Evolutionary conservation across 2,888 invertebrate genomes (phyloP).

Genomic region (Lamellibrachia columna): DNA sequence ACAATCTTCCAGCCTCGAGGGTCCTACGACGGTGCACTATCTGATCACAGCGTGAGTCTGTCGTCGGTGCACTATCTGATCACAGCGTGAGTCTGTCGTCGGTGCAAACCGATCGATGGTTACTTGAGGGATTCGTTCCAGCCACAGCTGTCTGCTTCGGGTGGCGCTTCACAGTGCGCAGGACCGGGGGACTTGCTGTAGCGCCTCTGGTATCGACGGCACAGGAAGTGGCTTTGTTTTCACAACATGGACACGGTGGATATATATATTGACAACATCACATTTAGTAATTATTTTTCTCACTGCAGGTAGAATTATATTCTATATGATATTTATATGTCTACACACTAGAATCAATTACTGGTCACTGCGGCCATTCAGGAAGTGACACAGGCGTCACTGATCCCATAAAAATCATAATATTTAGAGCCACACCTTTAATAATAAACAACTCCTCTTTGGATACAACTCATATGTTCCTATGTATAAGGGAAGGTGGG

Average conservation of each 20-base stretch:
- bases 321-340: too few species aligned
- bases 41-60: neutral
- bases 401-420: too few species aligned
- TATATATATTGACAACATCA: neutral
- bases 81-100: neutral
- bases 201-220: neutral
- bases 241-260: neutral
- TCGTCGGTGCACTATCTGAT: neutral
- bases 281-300: too few species aligned
- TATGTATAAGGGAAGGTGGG: too few species aligned
- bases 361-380: too few species aligned
- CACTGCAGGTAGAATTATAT: too few species aligned
- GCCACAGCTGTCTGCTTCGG: neutral
- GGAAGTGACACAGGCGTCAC: too few species aligned
- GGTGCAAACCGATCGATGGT: neutral
- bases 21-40: neutral
- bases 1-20: neutral
- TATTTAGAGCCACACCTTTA: too few species aligned
- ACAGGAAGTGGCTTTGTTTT: neutral
- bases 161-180: neutral
- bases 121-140: neutral
- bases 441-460: too few species aligned
- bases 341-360: too few species aligned
- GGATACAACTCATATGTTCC: too few species aligned
- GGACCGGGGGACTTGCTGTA: neutral